Evolutionary conservation across 1,140 invertebrate genomes (phyloP), one percentile per base, ranked within the genome.

Genomic region (Scaptomyza pallida): DNA sequence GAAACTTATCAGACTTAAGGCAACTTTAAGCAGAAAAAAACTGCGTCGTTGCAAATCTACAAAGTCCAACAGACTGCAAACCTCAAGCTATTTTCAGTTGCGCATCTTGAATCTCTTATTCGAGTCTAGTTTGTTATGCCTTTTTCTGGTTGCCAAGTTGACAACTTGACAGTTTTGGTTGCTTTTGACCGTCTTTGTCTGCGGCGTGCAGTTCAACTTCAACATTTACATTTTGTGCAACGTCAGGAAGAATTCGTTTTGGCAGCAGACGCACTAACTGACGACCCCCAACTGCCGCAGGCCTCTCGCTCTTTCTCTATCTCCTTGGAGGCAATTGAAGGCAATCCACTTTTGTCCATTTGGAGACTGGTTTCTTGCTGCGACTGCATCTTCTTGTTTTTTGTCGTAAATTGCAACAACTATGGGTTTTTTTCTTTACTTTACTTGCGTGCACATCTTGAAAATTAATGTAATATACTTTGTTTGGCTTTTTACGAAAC

Each of bases 391-490:
- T 60, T 72, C 23, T 56, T 69, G 51, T 65, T 33, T 72, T 64
- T 21, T n/a, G n/a, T n/a, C n/a, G n/a, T 54, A 21, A 10, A 44
- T 44, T 57, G 55, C 41, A n/a, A 10, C 40, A 64, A 26, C 61
- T 23, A 41, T 62, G 54, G 19, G 62, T 78, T 52, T 74, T 70
- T 51, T 68, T 73, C 47, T 70, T 69, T n/a, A n/a, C n/a, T n/a
- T n/a, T n/a, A n/a, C n/a, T 45, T 68, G 72, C 35, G 62, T 71
- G 45, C 76, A 69, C 63, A 60, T 69, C 60, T 76, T 70, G 37
- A 71, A n/a, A 78, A 74, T 82, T 40, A 78, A 78, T 80, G 72
- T 70, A 75, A 70, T 61, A 60, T 72, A 70, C 64, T 71, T 74
- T 64, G 62, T 35, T 68, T 56, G 51, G 62, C 12, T 61, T 67